Conservation (phyloP, 1,140 invertebrate species). For the Zaprionus inermis region DNA sequence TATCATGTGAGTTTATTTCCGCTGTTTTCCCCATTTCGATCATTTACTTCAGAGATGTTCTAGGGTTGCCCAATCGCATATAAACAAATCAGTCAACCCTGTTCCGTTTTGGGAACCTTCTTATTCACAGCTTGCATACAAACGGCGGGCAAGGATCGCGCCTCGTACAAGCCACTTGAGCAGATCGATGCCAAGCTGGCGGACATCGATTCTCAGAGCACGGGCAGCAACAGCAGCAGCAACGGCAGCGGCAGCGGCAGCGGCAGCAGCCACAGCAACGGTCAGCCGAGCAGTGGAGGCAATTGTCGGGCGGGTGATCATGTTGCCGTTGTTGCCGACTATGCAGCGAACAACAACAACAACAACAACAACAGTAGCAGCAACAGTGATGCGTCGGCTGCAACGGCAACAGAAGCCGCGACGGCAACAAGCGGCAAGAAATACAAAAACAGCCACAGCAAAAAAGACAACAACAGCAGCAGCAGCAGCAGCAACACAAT, state of each 20-base stretch:
- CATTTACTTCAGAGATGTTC: neutral
- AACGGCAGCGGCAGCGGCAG: conserved; percentile 53
- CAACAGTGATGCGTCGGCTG: conserved; percentile 28
- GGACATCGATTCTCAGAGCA: conserved; percentile 71
- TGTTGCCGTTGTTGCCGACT: conserved; percentile 27
- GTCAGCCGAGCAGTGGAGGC: conserved; percentile 40
- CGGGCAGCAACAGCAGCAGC: conserved; percentile 59
- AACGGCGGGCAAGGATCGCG: conserved; percentile 85
- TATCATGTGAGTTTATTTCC: neutral
- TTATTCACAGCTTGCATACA: conserved; percentile 85
- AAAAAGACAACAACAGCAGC: conserved; percentile 60
- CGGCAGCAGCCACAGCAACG: conserved; percentile 42
- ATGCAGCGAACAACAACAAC: conserved; percentile 14
- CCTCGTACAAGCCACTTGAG: conserved; percentile 85
- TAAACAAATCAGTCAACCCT: conserved; percentile 20
- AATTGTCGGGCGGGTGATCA: conserved; percentile 53
- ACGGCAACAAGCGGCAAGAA: conserved; percentile 48
- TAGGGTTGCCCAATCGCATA: too few species aligned
- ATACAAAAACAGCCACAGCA: conserved; percentile 65
- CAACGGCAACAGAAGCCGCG: conserved; percentile 24
- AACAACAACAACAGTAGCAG: conserved; percentile 19
- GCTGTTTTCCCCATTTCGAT: neutral
- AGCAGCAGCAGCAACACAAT: conserved; percentile 38
- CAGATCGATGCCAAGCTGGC: conserved; percentile 84
- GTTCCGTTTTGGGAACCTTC: neutral